Evolutionary conservation across 2,113 vertebrate species (phyloP).

Genomic region (Perca fluviatilis): DNA sequence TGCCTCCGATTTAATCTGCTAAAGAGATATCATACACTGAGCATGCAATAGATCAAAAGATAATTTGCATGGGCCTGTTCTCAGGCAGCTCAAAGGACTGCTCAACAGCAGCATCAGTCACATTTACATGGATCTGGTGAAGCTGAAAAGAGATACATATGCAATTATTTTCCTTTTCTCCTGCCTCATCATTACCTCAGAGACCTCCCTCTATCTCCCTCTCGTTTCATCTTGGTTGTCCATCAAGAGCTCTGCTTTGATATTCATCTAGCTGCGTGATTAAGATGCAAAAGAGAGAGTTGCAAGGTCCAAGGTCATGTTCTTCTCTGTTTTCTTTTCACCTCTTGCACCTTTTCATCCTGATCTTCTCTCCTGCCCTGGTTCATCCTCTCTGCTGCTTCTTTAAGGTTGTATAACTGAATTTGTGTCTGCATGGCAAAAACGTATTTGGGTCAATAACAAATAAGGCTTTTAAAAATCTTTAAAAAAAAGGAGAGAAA

Average conservation of each 20-base stretch:
- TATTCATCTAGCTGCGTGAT: conserved; percentile 69
- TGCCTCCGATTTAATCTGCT: neutral
- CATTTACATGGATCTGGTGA: conserved; percentile 56
- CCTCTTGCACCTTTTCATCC: conserved; percentile 11
- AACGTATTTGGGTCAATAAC: neutral
- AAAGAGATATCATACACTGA: conserved; percentile 7
- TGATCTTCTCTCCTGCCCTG: neutral
- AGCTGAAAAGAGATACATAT: conserved; percentile 66
- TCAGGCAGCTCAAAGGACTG: conserved; percentile 17
- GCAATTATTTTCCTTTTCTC: conserved; percentile 70
- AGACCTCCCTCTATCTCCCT: conserved; percentile 46
- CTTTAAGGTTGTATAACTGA: conserved; percentile 1
- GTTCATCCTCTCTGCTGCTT: conserved; percentile 3
- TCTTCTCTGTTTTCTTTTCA: conserved; percentile 36
- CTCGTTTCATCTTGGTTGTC: conserved; percentile 53
- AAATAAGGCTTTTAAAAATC: too few species aligned
- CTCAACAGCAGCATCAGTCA: conserved; percentile 17
- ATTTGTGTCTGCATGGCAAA: conserved; percentile 17
- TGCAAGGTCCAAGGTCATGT: conserved; percentile 68
- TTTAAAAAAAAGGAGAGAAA: too few species aligned
- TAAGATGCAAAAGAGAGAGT: conserved; percentile 69
- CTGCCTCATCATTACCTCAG: conserved; percentile 68
- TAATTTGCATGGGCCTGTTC: conserved; percentile 28
- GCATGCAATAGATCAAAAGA: conserved; percentile 23
- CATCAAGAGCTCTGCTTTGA: conserved; percentile 70